Conservation (phyloP, 2,797 vertebrate genomes). For the Gallinago nigripennis region DNA sequence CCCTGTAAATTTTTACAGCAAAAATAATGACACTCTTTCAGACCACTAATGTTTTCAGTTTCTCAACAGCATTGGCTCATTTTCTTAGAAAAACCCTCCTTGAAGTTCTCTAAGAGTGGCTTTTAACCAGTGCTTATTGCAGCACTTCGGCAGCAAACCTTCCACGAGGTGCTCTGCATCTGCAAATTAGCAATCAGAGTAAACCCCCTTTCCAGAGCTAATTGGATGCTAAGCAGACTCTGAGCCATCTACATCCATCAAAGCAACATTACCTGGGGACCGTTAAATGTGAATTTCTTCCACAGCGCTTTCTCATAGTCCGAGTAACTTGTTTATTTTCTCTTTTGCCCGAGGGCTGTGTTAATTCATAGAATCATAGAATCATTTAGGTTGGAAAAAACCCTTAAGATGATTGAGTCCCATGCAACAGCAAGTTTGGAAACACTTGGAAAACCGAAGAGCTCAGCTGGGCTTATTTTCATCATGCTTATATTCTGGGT, state of each 20-base stretch:
- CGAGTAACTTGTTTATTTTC: neutral
- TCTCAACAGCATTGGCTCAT: neutral
- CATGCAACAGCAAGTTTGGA: neutral
- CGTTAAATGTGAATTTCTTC: constrained; percentile 61
- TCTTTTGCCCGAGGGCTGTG: constrained; percentile 9
- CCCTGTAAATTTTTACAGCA: constrained; percentile 20
- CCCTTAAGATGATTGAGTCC: neutral
- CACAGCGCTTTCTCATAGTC: neutral
- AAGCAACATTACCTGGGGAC: constrained; percentile 70
- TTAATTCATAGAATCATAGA: neutral
- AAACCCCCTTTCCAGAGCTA: constrained; percentile 2
- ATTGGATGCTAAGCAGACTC: constrained; percentile 47
- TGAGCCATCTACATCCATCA: constrained; percentile 48
- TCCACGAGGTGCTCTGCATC: neutral
- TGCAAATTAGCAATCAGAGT: constrained; percentile 49
- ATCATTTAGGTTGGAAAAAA: neutral
- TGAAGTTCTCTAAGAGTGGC: neutral
- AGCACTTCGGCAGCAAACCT: constrained; percentile 21
- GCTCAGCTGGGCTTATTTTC: neutral
- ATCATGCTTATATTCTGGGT: neutral
- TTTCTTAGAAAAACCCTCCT: neutral
- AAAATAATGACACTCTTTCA: constrained; percentile 54
- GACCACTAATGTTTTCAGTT: constrained; percentile 52
- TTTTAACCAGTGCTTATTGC: constrained; percentile 37
- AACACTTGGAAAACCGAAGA: neutral